Evolutionary conservation across 2,113 vertebrate genomes (phyloP), one percentile per base, ranked within the genome.

Genomic region (Sylvia atricapilla): DNA sequence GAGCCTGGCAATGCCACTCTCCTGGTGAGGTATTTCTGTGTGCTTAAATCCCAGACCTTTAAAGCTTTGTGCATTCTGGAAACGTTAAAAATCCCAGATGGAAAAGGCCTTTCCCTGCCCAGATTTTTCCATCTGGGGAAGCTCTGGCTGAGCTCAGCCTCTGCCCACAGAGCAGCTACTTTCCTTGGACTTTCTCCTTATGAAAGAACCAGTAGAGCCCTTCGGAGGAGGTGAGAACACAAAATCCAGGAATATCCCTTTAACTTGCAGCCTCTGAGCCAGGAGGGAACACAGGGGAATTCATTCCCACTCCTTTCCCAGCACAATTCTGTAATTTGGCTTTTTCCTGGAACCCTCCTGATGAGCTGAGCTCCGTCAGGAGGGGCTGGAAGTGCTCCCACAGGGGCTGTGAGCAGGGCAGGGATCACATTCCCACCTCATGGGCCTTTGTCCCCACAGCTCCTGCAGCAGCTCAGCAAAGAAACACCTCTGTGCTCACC

Each of bases 21-120:
- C 12, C 72, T 8, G 7, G 16, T 1, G 3, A 6, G 50, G 6
- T 7, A 1, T 46, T 52, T 16, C 6, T 1, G 0, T 10, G 2
- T 2, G 28, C 30, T 59, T 52, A 37, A 15, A 31, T 23, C 35
- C 56, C 1, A 3, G 2, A 1, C 43, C 20, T 22, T 10, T 1
- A 15, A 31, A 5, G 10, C 35, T 64, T 6, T 6, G 52, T 25
- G 37, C 33, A 1, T 6, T 10, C 2, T 15, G 55, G 66, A 75
- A 70, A 60, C 1, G 2, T 23, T 13, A 6, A 6, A 15, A 33
- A 39, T n/a, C 73, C 53, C 35, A 1, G 21, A 1, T 3, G 67
- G 67, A 64, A 39, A 59, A 49, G 31, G 37, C 24, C 43, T 80
- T 58, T 55, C 52, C 58, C 28, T 11, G 2, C 1, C 20, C 14